These are phyloP conservation scores for Lasioglossum calceatum DNA, from an alignment of 2,888 invertebrate species.

Conservation along the genomic window DNA sequence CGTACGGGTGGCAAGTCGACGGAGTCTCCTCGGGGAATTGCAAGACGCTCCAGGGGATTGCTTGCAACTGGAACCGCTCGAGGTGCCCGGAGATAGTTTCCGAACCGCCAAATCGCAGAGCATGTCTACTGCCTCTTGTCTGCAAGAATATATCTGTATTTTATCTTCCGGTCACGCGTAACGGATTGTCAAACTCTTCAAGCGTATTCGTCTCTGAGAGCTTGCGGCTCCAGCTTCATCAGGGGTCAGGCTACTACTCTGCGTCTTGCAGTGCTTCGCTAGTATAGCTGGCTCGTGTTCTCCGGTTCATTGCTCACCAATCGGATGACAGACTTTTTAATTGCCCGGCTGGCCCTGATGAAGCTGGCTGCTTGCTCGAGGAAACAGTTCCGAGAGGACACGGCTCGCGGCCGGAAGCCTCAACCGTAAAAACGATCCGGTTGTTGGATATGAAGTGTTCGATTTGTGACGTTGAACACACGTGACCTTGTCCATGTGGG, in stretches of 20 bases:
- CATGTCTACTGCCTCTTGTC: conserved; percentile 94
- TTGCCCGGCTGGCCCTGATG: background rate
- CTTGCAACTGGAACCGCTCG: conserved; percentile 83
- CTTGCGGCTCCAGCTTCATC: too few relatives aligned
- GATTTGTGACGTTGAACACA: background rate
- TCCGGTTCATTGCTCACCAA: background rate
- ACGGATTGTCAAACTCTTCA: background rate
- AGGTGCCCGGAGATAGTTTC: conserved; percentile 88
- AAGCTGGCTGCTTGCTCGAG: background rate
- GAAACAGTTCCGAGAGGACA: background rate
- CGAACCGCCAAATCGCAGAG: conserved; percentile 92
- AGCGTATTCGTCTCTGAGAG: background rate
- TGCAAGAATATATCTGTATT: conserved; percentile 72
- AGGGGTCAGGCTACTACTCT: background rate
- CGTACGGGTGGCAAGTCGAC: conserved; percentile 86
- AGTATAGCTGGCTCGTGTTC: background rate
- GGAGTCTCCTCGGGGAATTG: conserved; percentile 87
- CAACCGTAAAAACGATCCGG: background rate
- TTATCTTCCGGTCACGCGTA: background rate
- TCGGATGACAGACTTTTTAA: background rate
- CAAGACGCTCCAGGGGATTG: conserved; percentile 85
- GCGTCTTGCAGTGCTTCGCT: background rate
- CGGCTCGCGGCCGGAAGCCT: background rate
- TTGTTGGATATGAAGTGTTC: background rate
- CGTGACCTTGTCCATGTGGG: background rate